A percentile compares a stretch with the other conserved stretches of the same genome.
These are phyloP conservation scores for Abrostola triplasia DNA, from an alignment of 2,888 invertebrate species.

Conservation along the genomic window DNA sequence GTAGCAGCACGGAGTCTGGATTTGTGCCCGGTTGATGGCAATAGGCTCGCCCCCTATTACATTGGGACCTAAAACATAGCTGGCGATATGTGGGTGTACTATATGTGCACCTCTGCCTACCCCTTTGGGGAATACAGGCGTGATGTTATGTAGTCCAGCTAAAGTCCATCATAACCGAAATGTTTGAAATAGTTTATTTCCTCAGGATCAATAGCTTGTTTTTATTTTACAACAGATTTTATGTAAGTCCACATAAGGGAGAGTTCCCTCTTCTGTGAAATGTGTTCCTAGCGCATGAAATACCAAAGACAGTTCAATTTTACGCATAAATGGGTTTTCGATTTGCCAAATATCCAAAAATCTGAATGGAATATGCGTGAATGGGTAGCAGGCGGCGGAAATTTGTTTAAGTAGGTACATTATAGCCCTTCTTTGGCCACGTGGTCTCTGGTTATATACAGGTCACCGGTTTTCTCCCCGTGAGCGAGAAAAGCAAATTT, in stretches of 20 bases:
- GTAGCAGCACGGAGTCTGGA: too few species aligned
- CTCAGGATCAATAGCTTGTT: neutral
- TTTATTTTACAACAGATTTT: neutral
- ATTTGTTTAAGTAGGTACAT: conserved; percentile 19
- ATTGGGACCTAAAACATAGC: too few species aligned
- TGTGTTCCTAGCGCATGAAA: conserved; percentile 27
- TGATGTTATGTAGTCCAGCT: too few species aligned
- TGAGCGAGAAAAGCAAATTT: too few species aligned
- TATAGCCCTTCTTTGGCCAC: neutral
- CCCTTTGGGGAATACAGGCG: too few species aligned
- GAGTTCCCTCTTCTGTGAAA: conserved; percentile 33
- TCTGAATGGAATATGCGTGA: conserved; percentile 42
- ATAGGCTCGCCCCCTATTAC: too few species aligned
- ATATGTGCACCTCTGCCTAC: too few species aligned
- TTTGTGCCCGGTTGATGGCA: too few species aligned
- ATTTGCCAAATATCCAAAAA: conserved; percentile 48
- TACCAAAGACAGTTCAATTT: conserved; percentile 51
- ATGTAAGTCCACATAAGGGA: conserved; percentile 12
- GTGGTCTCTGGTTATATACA: neutral
- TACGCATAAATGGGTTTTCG: conserved; percentile 40
- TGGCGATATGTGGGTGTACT: too few species aligned
- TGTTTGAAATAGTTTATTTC: neutral
- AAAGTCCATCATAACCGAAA: too few species aligned
- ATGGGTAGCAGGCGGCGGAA: conserved; percentile 9
- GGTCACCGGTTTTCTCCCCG: neutral